phyloP scores from a whole-genome alignment of 2,797 vertebrate species.

The Spheniscus humboldti region DNA sequence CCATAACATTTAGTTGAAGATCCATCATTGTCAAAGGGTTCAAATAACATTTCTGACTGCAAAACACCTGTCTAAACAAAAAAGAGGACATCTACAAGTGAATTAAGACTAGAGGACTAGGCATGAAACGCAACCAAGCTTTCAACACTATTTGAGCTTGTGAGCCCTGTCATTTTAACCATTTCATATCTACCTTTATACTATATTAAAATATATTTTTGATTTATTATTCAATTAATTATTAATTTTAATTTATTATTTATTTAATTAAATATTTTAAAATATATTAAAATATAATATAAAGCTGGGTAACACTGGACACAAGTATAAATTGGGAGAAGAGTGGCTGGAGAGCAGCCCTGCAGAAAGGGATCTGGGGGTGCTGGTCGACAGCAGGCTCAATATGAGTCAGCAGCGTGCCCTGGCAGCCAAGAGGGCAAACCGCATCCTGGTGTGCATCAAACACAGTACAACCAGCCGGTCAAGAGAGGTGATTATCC shows the following conservation, averaged over 20 bases:
- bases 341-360: not conserved
- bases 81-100: not conserved
- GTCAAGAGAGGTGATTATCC: too few relatives aligned
- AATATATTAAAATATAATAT: not conserved
- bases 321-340: not conserved
- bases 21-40: not conserved
- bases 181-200: not conserved
- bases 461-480: rapidly evolving
- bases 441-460: rapidly evolving
- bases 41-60: not conserved
- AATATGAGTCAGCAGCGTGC: rapidly evolving
- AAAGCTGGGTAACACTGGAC: not conserved
- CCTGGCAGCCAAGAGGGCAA: not conserved
- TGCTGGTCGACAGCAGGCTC: not conserved
- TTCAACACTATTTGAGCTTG: not conserved
- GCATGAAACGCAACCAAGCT: not conserved
- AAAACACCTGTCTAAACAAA: not conserved
- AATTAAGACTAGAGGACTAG: not conserved
- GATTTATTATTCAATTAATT: too few relatives aligned
- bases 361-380: not conserved
- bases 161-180: not conserved
- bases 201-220: not conserved
- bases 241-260: too few relatives aligned
- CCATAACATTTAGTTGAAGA: not conserved
- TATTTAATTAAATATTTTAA: too few relatives aligned